Percentiles rank a stretch among this genome's conserved stretches.
Evolutionary conservation across 2,113 vertebrate genomes (phyloP).

Genomic region (Rostratula benghalensis): DNA sequence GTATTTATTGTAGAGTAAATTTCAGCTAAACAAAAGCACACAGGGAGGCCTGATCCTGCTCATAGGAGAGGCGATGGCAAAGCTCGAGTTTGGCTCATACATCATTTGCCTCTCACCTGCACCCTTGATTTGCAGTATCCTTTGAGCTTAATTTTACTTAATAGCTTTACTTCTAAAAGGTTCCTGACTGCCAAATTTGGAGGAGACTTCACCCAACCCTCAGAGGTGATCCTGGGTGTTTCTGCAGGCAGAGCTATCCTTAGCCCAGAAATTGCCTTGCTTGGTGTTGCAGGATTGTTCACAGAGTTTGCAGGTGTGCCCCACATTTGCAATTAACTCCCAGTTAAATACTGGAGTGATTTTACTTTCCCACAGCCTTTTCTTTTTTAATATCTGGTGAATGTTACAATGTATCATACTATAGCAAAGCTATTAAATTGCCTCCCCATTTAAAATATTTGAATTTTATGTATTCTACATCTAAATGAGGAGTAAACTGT

Average conservation of each 20-base stretch:
- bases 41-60: constrained; percentile 21
- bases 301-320: constrained; percentile 72
- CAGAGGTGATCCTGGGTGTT: constrained; percentile 40
- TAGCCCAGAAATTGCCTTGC: constrained; percentile 10
- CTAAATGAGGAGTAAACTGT: constrained; percentile 46
- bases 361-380: constrained; percentile 55
- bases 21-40: constrained; percentile 61
- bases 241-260: constrained; percentile 5
- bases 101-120: neutral
- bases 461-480: constrained; percentile 45
- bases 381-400: constrained; percentile 47
- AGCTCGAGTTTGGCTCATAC: neutral
- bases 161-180: constrained; percentile 31
- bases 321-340: constrained; percentile 67
- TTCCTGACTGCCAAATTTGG: neutral
- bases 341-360: constrained; percentile 60
- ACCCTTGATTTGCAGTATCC: constrained; percentile 30
- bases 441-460: constrained; percentile 55
- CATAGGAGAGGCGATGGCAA: neutral
- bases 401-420: constrained; percentile 25
- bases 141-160: constrained; percentile 26
- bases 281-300: constrained; percentile 58
- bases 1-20: constrained; percentile 72
- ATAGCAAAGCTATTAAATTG: constrained; percentile 37
- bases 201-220: neutral